phyloP scores from a whole-genome alignment of 2,113 vertebrate species.

The Dipodomys stephensi region DNA sequence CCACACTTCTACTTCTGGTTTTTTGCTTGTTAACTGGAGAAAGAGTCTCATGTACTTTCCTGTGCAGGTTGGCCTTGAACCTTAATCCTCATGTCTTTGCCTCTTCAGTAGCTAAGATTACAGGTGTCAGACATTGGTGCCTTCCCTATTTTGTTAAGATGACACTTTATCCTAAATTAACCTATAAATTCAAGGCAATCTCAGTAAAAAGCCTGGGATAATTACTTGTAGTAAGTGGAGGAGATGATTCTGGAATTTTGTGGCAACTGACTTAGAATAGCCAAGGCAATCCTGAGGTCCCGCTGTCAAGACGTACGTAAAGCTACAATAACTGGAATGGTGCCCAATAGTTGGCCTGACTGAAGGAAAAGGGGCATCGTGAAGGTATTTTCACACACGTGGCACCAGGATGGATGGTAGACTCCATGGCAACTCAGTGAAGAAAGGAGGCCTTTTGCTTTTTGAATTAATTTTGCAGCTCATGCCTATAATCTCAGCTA shows the following conservation, averaged over 20 bases:
- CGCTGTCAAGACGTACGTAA: not conserved
- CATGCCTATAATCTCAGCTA: too few relatives aligned
- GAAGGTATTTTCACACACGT: too few relatives aligned
- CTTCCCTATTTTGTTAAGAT: not conserved
- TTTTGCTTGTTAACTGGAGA: too few relatives aligned
- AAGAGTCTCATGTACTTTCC: too few relatives aligned
- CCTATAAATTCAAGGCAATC: not conserved
- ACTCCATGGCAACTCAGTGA: not conserved
- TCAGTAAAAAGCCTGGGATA: not conserved
- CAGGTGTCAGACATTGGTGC: too few relatives aligned
- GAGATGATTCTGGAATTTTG: constrained; percentile 35
- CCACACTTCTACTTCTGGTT: too few relatives aligned
- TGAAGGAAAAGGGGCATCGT: too few relatives aligned
- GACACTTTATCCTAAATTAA: not conserved
- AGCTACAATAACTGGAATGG: not conserved
- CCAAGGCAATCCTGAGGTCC: not conserved
- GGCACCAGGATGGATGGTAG: too few relatives aligned
- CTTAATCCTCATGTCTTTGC: too few relatives aligned
- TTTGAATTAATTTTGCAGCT: not conserved
- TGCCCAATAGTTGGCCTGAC: not conserved
- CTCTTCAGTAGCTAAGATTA: too few relatives aligned
- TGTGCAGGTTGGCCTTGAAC: too few relatives aligned
- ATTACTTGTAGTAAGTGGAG: not conserved
- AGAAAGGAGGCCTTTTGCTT: not conserved
- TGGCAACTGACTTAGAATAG: not conserved